Evolutionary conservation across 2,797 vertebrate genomes (phyloP), one percentile per base, ranked within the genome.

Genomic region (Myotis myotis): DNA sequence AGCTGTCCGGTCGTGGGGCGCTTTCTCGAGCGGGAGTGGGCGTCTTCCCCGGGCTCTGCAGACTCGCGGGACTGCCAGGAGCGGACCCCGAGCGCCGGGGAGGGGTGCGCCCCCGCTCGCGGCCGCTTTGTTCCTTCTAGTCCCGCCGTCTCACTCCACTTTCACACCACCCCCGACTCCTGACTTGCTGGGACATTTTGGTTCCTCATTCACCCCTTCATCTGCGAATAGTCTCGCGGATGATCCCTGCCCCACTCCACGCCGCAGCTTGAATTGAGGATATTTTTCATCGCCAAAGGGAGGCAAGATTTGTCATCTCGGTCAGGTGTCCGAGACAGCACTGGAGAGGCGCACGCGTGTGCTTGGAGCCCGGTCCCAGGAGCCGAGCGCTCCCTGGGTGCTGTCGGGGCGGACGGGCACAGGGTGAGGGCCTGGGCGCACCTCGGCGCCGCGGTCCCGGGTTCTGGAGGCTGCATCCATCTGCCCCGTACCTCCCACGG

Each of bases 81-180:
- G 38, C 78, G 74, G 33, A 20, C 74, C 25, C 8, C 36, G 78
- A 38, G 72, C 25, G 12, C 8, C 2, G 49, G 49, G 51, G 49
- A 68, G 36, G 76, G 74, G 72, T 83, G 83, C 80, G 38, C 53
- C 79, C 44, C 16, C 41, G n/a, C 20, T 33, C 8, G n/a, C 20
- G 51, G 33, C 70, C 36, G 87, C 92, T 90, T 95, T 97, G 96
- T 96, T 93, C 17, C 75, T 70, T 81, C 36, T 44, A 9, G 55
- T 33, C 62, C 25, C 36, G 72, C 41, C 6, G 62, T 38, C 80
- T 49, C 66, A 33, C 38, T 49, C 38, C n/a, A 12, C 55, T 33
- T 70, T 20, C 30, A 51, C 49, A 53, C 64, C 55, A 13, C 4
- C 62, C 17, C 16, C 1, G 41, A 86, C 38, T 86, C 68, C 62